Base-by-base conservation (phyloP, 2,888 invertebrate genomes). In the Plagodis pulveraria region DNA sequence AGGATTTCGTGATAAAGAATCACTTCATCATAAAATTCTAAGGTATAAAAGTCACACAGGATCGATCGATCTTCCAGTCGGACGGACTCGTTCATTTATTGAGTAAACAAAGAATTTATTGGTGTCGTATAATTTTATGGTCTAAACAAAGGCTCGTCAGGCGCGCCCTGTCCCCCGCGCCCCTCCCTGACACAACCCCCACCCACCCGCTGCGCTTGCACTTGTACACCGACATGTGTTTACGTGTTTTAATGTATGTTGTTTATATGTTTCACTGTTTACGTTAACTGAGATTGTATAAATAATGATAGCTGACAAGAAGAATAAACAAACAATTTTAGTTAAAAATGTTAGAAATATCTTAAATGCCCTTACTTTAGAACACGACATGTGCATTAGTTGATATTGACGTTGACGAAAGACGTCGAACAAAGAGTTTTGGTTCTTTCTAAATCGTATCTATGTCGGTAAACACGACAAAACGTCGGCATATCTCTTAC, bases 91-190 rank as follows among this genome's bases (percentile, higher is more conserved):
- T 84, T 86, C 83, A 86, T 88, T 86, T 87, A 85, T 86, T 80
- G 82, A 76, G 86, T 90, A 90, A 91, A 91, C 89, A 91, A 84
- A 87, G 83, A 87, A 88, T 92, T 91, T 91, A 91, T 91, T 83
- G 83, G 78, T 84, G 88, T 90, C 90, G 89, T 92, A 91, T 91
- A 91, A 89, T 89, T 91, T 91, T 87, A 91, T 90, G 89, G 83
- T 87, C 85, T 87, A 91, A 92, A 91, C 91, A 92, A 91, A 91
- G 86, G 84, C 85, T 85, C 85, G 83, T 83, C 80, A 77, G 78
- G 68, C 75, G 70, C 66, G 53, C 58, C 58, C 42, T 61, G 52
- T 58, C 59, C 66, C 50, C 54, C 43, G 44, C 41, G 50, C 51
- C 54, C 41, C 45, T 52, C 49, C 69, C 69, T 62, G 69, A 52